These are phyloP conservation scores for Merops nubicus DNA, from an alignment of 2,113 vertebrate genomes.

Conservation along the genomic window DNA sequence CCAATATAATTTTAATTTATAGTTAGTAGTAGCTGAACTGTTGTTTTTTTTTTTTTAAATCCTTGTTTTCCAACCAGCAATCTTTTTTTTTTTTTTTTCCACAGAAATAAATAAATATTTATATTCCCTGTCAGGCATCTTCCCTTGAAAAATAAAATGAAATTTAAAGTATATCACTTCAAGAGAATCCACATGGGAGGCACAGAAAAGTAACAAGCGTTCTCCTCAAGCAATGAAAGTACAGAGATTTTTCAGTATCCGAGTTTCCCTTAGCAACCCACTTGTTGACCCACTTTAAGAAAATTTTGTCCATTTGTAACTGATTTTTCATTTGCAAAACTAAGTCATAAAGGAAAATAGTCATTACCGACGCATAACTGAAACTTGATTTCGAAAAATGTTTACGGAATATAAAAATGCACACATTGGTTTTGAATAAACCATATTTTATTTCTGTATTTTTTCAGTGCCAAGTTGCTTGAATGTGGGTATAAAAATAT, in stretches of 20 bases:
- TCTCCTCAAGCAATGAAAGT: conserved; percentile 19
- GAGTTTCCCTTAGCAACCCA: conserved; percentile 25
- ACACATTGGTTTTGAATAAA: not conserved
- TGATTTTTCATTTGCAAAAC: not conserved
- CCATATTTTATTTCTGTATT: not conserved
- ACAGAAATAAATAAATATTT: not conserved
- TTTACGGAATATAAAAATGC: not conserved
- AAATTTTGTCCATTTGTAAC: not conserved
- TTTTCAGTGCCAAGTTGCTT: not conserved
- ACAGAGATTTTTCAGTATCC: not conserved
- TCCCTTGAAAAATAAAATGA: conserved; percentile 18
- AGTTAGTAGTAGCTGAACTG: not conserved
- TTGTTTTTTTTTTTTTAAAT: not conserved
- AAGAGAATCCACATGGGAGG: not conserved
- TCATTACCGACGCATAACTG: not conserved
- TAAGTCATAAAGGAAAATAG: not conserved
- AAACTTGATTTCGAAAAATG: not conserved
- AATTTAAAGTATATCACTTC: conserved; percentile 34
- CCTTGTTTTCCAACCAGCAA: not conserved
- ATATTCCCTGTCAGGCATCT: not conserved
- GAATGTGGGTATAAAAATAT: not conserved
- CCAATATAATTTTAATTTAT: not conserved
- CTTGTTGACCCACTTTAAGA: conserved; percentile 4
- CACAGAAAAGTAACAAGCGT: not conserved
- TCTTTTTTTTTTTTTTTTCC: not conserved